Evolutionary conservation across 1,140 invertebrate genomes (phyloP), one percentile per base, ranked within the genome.

Genomic region (Drosophila ficusphila): DNA sequence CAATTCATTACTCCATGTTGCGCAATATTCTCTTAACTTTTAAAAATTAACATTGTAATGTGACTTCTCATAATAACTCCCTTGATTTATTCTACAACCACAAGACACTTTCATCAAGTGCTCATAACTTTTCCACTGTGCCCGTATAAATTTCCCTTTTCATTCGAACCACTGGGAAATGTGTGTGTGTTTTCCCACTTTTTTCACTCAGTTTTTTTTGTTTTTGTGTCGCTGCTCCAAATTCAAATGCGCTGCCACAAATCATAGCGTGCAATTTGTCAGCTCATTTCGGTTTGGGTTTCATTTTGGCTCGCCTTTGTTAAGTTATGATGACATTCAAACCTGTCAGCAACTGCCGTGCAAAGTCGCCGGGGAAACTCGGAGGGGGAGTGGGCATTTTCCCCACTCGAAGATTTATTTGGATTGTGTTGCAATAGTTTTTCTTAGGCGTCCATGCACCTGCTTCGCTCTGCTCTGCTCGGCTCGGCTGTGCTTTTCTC

Each of bases 301-400:
- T 65, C 68, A 52, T 56, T 67, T 58, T 41, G 65, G 53, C 41
- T 64, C 60, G 41, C 61, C 51, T 76, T 79, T 62, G 57, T 73
- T 67, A 69, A 79, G 61, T 81, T 85, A 81, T 85, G 81, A 86
- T 76, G 79, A 81, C 79, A 85, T 85, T 85, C 81, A 68, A 71
- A 73, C 81, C 76, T 86, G 81, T 85, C 79, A 79, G 41, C 65
- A 52, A 41, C 18, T 61, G 18, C 58, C 54, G 18, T 61, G 34
- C 54, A 31, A 41, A 60, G 58, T 60, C 4, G 48, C 19, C 39
- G 33, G 12, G 34, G 39, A 60, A 31, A 48, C 31, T 42, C 21
- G 31, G 21, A 25, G 33, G 29, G 33, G 18, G 29, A 33, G 42
- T 18, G 18, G 52, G 42, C 57, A 42, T 46, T 57, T 52, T 70